These are phyloP conservation scores for Apeltes quadracus DNA, from an alignment of 2,113 vertebrate genomes.

Conservation along the genomic window DNA sequence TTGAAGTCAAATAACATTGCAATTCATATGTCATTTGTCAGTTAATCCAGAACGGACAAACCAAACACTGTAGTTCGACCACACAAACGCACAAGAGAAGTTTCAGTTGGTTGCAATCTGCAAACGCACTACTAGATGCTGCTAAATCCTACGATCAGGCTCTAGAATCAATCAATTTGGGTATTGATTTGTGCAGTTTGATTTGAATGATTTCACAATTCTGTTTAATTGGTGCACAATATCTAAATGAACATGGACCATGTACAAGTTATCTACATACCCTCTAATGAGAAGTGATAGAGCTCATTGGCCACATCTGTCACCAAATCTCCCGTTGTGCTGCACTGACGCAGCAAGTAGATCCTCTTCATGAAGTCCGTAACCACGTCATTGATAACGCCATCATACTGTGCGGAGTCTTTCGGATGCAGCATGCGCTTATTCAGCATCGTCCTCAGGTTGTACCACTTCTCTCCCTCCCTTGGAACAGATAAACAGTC, in stretches of 20 bases:
- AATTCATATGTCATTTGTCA: too few species aligned
- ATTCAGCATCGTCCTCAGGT: slow-evolving; percentile 77
- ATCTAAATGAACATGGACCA: background rate
- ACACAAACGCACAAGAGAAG: background rate
- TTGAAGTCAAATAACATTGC: background rate
- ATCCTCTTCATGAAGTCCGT: slow-evolving; percentile 78
- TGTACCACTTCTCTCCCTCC: slow-evolving; percentile 80
- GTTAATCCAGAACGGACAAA: background rate
- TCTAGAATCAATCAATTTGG: background rate
- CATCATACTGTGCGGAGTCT: slow-evolving; percentile 71
- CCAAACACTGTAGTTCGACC: background rate
- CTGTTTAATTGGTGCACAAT: background rate
- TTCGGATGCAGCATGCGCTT: slow-evolving; percentile 80
- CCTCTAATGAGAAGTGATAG: slow-evolving; percentile 81
- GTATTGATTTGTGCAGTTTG: background rate
- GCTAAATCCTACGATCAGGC: background rate
- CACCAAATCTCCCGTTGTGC: slow-evolving; percentile 75
- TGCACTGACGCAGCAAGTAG: slow-evolving; percentile 64
- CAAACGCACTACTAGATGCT: background rate
- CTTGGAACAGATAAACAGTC: too few species aligned
- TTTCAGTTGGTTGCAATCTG: background rate
- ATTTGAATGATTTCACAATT: background rate
- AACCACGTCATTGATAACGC: slow-evolving; percentile 71
- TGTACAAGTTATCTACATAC: slow-evolving; percentile 46
- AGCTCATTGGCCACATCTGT: slow-evolving; percentile 76